A percentile compares a stretch with the other conserved stretches of the same genome.
phyloP scores from a whole-genome alignment of 1,140 invertebrate genomes.

The Pseudomyrmex concolor region DNA sequence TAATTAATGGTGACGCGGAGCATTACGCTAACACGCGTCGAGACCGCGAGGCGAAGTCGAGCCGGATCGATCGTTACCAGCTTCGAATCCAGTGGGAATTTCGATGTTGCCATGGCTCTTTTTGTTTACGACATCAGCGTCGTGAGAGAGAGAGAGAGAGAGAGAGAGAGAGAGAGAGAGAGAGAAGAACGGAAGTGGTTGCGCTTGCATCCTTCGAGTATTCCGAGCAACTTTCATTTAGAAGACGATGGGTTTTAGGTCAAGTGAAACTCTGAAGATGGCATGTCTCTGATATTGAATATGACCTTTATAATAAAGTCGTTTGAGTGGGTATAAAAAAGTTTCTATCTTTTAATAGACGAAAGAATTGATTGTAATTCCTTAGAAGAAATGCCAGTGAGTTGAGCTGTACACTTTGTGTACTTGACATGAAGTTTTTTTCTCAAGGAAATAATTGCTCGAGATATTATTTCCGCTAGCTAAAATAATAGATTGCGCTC shows the following conservation, averaged over 20 bases:
- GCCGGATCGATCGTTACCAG: slow-evolving; percentile 28
- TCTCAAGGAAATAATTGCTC: slow-evolving; percentile 16
- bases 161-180: no score
- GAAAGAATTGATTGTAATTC: not conserved
- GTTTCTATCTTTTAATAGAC: not conserved
- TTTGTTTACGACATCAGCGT: slow-evolving; percentile 22
- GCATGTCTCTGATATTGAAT: slow-evolving; percentile 28
- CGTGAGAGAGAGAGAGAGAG: not conserved
- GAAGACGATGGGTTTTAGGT: slow-evolving; percentile 22
- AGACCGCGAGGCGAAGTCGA: not conserved
- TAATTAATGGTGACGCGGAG: slow-evolving; percentile 54
- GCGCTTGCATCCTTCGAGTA: slow-evolving; percentile 15
- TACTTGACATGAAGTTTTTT: not conserved
- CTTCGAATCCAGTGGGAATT: slow-evolving; percentile 32
- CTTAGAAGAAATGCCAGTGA: not conserved
- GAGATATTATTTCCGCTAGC: not conserved
- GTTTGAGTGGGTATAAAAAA: not conserved
- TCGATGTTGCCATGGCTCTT: slow-evolving; percentile 15
- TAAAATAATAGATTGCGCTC: not conserved
- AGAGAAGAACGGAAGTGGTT: not conserved
- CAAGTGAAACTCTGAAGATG: slow-evolving; percentile 8
- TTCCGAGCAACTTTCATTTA: slow-evolving; percentile 18
- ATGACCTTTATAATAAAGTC: slow-evolving; percentile 38
- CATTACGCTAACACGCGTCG: slow-evolving; percentile 23
- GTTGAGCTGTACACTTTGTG: no score